Base-by-base conservation (phyloP, 2,888 invertebrate species). In the Arge pagana region DNA sequence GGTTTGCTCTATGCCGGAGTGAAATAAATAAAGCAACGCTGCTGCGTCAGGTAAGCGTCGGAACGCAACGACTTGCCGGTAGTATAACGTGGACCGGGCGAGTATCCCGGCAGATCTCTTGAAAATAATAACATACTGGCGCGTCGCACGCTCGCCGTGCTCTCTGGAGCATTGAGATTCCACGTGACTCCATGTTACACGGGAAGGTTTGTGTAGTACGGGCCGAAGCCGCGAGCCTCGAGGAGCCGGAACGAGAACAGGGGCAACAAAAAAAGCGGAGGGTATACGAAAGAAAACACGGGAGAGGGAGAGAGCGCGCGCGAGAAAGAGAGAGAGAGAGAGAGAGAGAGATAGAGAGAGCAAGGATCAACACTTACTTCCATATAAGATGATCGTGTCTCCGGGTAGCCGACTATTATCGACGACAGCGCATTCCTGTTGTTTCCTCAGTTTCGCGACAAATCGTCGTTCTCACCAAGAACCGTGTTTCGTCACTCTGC, bases 311-410 rank as follows among this genome's bases (percentile, higher is more conserved):
- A 4, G 13, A 18, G 11, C 16, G n/a, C n/a, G 15, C 18, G 10
- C 4, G 6, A 7, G 39, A 4, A 4, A 5, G 21, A n/a, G 6
- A 18, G 39, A 16, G 10, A 13, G 41, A 40, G 26, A 35, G 23
- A 35, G 36, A 45, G 11, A 11, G 21, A 10, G 10, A 11, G 11
- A 16, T 7, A 4, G 23, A 45, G 21, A 33, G 45, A 45, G 19
- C 33, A 15, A 33, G n/a, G 31, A 57, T 50, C 40, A 19, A 53
- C 55, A 60, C 67, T 67, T 61, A 69, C 66, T 40, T 36, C 65
- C 60, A 43, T 59, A 62, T 49, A 64, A 62, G 65, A 61, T 41
- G 53, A 41, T 56, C 53, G 56, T 35, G 30, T 13, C 42, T 51
- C 57, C 50, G 52, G 48, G 52, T 19, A 31, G 36, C n/a, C 18